Evolutionary conservation across 2,113 vertebrate genomes (phyloP).

Genomic region (Podarcis muralis): DNA sequence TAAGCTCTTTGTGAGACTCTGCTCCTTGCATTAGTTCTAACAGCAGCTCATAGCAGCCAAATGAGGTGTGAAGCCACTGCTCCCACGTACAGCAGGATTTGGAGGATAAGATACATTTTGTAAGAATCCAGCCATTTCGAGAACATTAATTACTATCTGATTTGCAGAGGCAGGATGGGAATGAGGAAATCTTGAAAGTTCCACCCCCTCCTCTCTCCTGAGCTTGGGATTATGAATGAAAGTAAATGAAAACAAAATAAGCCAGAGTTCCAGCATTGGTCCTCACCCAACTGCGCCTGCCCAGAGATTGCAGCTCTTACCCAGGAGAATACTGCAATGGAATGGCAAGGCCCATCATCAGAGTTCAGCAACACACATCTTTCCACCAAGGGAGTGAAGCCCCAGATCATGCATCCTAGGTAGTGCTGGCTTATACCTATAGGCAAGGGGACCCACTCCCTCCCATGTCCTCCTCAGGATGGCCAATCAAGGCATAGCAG

Average conservation of each 20-base stretch:
- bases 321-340: not conserved
- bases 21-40: conserved; percentile 11
- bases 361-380: not conserved
- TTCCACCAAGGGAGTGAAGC: not conserved
- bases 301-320: not conserved
- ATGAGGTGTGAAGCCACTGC: conserved; percentile 51
- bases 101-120: conserved; percentile 39
- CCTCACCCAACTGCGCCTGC: not conserved
- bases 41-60: conserved; percentile 38
- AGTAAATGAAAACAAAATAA: conserved; percentile 39
- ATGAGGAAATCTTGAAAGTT: conserved; percentile 27
- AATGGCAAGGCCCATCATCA: accelerated
- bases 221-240: conserved; percentile 36
- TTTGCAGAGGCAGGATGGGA: conserved; percentile 49
- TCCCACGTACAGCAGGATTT: conserved; percentile 40
- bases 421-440: not conserved
- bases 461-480: not conserved
- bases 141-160: conserved; percentile 60
- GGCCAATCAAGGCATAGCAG: not conserved
- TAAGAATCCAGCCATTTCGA: conserved; percentile 42
- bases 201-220: not conserved
- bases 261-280: not conserved
- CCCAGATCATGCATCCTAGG: not conserved
- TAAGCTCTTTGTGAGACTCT: conserved; percentile 34
- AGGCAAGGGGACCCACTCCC: not conserved